phyloP scores from a whole-genome alignment of 2,113 vertebrate genomes.

The Passer domesticus region DNA sequence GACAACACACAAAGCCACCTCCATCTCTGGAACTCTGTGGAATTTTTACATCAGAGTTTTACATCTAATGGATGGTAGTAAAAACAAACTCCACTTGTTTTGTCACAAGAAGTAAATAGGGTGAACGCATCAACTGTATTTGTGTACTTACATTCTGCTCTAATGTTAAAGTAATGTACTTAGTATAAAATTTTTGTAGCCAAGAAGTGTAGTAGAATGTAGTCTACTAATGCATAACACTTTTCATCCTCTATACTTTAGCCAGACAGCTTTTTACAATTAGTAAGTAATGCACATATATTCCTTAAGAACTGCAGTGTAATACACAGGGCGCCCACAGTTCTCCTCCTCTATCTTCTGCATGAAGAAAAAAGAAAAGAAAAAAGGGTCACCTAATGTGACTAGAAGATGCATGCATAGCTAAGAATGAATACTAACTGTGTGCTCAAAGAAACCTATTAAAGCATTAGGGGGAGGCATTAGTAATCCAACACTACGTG shows the following conservation, averaged over 20 bases:
- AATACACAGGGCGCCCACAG: neutral
- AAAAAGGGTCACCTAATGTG: conserved; percentile 8
- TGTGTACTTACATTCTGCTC: neutral
- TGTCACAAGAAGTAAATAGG: neutral
- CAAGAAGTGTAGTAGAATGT: neutral
- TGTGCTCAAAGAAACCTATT: neutral
- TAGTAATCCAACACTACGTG: neutral
- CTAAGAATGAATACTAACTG: neutral
- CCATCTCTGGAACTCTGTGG: neutral
- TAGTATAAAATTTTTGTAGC: neutral
- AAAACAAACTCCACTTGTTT: neutral
- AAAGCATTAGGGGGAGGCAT: neutral
- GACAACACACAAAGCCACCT: neutral
- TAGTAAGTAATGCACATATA: neutral
- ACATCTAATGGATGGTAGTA: neutral
- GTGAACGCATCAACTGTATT: neutral
- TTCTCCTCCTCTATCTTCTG: neutral
- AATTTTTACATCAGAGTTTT: neutral
- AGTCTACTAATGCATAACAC: neutral
- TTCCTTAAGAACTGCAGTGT: neutral
- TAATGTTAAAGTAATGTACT: neutral
- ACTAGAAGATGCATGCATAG: conserved; percentile 6
- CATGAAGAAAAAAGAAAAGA: neutral
- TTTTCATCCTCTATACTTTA: neutral
- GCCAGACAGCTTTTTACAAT: conserved; percentile 16